phyloP scores from a whole-genome alignment of 35 echinoderm and acorn worm species.

The Ophioderma brevispina region DNA sequence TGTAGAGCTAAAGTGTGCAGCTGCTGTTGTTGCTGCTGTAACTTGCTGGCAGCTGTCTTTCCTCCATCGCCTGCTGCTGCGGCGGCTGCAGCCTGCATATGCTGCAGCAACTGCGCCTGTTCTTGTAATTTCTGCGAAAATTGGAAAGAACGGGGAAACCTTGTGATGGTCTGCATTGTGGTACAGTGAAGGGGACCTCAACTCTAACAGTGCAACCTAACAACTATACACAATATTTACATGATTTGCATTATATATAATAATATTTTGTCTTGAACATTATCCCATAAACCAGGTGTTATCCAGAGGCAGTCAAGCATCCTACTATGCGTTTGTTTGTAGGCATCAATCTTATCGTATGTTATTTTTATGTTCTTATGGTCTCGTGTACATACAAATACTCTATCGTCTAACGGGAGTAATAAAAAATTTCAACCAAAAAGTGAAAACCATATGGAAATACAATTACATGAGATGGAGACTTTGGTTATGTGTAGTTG shows the following conservation, averaged over 20 bases:
- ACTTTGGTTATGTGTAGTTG: too few species aligned
- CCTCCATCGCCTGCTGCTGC: conserved; percentile 24
- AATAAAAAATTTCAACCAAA: too few species aligned
- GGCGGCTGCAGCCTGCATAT: conserved; percentile 80
- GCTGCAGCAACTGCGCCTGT: conserved; percentile 77
- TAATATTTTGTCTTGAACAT: background rate
- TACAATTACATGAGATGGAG: too few species aligned
- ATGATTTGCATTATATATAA: background rate
- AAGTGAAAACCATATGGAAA: too few species aligned
- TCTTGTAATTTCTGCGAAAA: conserved; percentile 72
- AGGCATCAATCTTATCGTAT: too few species aligned
- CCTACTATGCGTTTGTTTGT: too few species aligned
- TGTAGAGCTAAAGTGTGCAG: conserved; percentile 86
- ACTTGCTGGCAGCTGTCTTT: conserved; percentile 32
- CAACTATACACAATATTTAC: background rate
- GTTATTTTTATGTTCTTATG: too few species aligned
- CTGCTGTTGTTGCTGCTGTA: conserved; percentile 86
- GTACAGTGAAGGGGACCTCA: too few species aligned
- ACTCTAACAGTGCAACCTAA: background rate
- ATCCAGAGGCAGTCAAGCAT: background rate
- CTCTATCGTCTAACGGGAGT: too few species aligned
- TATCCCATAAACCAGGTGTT: background rate
- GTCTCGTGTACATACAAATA: too few species aligned
- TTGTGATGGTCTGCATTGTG: background rate
- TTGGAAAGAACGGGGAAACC: background rate